These are phyloP conservation scores for Poecilia velifera DNA, from an alignment of 2,797 vertebrate species.

Conservation along the genomic window DNA sequence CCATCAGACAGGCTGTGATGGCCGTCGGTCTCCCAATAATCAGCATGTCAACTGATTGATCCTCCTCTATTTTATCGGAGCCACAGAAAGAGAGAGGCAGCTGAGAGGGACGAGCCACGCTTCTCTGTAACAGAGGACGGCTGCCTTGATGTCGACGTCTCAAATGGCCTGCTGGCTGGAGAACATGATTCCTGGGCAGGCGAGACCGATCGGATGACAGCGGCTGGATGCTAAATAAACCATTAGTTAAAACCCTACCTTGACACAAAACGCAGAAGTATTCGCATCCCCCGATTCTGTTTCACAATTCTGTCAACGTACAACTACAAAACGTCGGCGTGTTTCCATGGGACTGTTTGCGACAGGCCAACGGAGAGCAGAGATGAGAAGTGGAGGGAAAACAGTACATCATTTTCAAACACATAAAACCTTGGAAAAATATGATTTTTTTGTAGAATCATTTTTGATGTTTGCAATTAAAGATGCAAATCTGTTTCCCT, in stretches of 20 bases:
- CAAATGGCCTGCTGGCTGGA: conserved; percentile 53
- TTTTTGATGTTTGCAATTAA: neutral
- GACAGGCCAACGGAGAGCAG: neutral
- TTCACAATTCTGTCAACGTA: neutral
- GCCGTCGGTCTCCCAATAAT: conserved; percentile 28
- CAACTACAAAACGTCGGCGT: neutral
- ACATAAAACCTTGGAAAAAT: neutral
- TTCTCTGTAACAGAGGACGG: conserved; percentile 65
- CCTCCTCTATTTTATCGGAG: conserved; percentile 38
- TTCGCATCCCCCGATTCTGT: neutral
- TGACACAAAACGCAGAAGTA: conserved; percentile 10
- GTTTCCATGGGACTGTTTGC: neutral
- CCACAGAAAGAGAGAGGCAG: conserved; percentile 35
- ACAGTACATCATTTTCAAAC: neutral
- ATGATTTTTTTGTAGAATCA: neutral
- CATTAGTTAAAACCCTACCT: conserved; percentile 35
- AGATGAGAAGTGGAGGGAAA: neutral
- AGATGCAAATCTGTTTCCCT: neutral
- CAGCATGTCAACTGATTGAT: conserved; percentile 42
- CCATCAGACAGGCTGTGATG: conserved; percentile 17
- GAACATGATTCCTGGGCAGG: conserved; percentile 65
- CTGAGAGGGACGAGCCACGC: conserved; percentile 48
- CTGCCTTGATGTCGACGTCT: conserved; percentile 51
- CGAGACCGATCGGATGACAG: conserved; percentile 62
- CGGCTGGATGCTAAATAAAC: conserved; percentile 58